Conservation (phyloP, 2,113 vertebrate species). For the Spheniscus mendiculus region DNA sequence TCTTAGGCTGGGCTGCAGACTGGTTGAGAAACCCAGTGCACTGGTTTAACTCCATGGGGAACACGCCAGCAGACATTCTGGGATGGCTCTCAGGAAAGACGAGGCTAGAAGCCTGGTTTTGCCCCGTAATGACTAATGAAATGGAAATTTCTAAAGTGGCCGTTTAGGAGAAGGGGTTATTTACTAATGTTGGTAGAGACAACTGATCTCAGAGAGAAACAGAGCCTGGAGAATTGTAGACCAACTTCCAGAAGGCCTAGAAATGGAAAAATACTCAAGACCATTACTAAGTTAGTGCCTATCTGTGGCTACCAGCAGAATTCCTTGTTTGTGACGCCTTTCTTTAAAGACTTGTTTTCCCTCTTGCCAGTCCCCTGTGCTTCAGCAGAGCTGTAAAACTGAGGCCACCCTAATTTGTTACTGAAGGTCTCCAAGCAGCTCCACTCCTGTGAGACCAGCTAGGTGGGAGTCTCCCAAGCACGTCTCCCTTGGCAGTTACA, state of each 20-base stretch:
- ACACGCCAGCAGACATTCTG: background rate
- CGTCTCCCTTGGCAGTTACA: background rate
- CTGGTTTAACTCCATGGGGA: background rate
- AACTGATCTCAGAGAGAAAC: background rate
- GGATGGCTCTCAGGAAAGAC: background rate
- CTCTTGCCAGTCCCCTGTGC: rapidly evolving
- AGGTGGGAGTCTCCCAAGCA: background rate
- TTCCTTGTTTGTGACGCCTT: background rate
- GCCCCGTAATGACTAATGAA: rapidly evolving
- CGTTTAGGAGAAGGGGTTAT: background rate
- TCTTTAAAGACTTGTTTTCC: background rate
- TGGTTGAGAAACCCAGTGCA: background rate
- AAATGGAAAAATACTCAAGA: background rate
- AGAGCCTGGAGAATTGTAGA: background rate
- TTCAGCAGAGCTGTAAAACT: background rate
- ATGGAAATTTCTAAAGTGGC: background rate
- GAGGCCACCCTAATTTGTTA: background rate
- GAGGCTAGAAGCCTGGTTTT: background rate
- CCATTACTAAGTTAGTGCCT: background rate
- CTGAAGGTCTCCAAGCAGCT: background rate
- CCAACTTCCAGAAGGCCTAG: background rate
- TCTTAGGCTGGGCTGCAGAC: background rate
- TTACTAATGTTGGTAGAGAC: background rate
- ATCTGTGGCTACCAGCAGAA: background rate
- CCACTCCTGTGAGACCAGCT: background rate